phyloP scores from a whole-genome alignment of 2,888 invertebrate species.

The Phoenoteleia sp. region DNA sequence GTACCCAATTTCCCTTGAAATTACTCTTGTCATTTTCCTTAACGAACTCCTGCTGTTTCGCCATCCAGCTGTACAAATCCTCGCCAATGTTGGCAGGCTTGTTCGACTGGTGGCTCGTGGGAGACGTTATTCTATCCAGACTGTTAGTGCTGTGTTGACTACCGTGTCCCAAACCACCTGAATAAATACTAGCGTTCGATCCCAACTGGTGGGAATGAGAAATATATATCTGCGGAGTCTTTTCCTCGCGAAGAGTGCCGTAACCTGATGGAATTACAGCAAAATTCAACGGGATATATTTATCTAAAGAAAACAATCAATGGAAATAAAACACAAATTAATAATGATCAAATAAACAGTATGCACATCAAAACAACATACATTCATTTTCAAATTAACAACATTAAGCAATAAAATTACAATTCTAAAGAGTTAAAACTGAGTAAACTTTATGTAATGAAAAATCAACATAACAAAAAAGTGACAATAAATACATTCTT shows the following conservation, averaged over 20 bases:
- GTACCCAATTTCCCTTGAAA: conserved; percentile 85
- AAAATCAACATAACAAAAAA: too few species aligned
- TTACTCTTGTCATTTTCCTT: conserved; percentile 86
- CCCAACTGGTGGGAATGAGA: conserved; percentile 88
- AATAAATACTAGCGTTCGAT: conserved; percentile 89
- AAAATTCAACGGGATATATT: background rate
- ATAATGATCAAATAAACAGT: too few species aligned
- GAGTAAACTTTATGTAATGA: too few species aligned
- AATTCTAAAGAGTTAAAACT: too few species aligned
- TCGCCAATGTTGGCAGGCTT: conserved; percentile 90
- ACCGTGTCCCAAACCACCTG: conserved; percentile 83
- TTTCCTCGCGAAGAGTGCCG: conserved; percentile 91
- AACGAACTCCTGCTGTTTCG: conserved; percentile 92
- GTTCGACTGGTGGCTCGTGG: conserved; percentile 87
- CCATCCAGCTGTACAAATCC: conserved; percentile 99
- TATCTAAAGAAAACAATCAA: background rate
- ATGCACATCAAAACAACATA: too few species aligned
- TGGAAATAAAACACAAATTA: too few species aligned
- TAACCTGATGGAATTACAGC: conserved; percentile 88
- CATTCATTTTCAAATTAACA: too few species aligned
- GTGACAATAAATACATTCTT: too few species aligned
- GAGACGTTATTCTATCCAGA: conserved; percentile 85
- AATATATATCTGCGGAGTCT: conserved; percentile 86
- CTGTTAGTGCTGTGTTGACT: conserved; percentile 86
- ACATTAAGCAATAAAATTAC: too few species aligned